Conservation (phyloP, 2,113 vertebrate genomes). For the Collichthys lucidus region DNA sequence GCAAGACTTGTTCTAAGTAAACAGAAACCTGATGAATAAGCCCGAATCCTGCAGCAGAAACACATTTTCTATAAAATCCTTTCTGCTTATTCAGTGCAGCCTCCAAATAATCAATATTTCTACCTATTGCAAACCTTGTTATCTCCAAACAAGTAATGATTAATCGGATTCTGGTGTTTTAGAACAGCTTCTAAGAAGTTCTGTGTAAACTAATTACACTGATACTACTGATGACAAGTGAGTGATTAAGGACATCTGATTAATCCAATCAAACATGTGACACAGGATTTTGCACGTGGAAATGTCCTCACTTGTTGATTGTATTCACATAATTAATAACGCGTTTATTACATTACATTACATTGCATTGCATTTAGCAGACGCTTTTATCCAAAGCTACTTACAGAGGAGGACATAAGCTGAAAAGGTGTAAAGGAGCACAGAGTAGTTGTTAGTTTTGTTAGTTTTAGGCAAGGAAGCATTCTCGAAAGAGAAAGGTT, state of each 20-base stretch:
- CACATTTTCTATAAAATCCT: background rate
- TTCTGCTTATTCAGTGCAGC: background rate
- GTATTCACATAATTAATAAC: background rate
- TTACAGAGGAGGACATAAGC: too few species aligned
- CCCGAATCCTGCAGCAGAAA: background rate
- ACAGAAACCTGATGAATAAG: background rate
- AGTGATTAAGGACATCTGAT: constrained; percentile 19
- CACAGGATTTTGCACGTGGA: background rate
- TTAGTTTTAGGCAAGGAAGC: too few species aligned
- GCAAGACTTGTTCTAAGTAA: background rate
- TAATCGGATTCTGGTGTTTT: constrained; percentile 15
- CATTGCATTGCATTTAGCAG: too few species aligned
- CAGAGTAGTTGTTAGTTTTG: too few species aligned
- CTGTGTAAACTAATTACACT: constrained; percentile 26
- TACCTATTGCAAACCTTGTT: constrained; percentile 4
- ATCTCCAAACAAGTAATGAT: constrained; percentile 37
- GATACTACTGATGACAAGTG: background rate
- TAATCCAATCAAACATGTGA: background rate
- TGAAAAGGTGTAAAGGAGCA: too few species aligned
- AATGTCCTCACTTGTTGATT: background rate
- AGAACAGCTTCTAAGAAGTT: constrained; percentile 2
- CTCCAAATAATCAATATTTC: constrained; percentile 16
- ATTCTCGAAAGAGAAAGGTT: too few species aligned
- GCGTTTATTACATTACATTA: too few species aligned
- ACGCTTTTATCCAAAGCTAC: too few species aligned